Base-by-base conservation (phyloP, 2,888 invertebrate genomes). In the Oscheius sp. region DNA sequence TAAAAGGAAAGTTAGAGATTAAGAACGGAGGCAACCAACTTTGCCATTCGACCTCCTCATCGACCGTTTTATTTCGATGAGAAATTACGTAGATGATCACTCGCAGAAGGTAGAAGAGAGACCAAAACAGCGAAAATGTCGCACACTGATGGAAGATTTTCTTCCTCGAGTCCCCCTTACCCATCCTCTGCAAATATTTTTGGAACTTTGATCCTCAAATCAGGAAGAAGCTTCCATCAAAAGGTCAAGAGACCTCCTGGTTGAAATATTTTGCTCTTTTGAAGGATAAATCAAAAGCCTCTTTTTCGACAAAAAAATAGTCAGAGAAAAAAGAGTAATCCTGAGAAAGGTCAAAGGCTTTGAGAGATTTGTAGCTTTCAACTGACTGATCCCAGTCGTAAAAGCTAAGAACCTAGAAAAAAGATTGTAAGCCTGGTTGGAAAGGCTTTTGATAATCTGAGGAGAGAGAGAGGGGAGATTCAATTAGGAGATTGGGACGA, bases 101-200 rank as follows among this genome's bases (percentile, higher is more conserved):
- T 10, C 69, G 52, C n/a, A 42, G 33, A n/a, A 25, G 27, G 31
- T 69, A 69, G 64, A 69, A 69, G 39, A 37, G 27, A 5, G 64
- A 64, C 69, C 69, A 69, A 25, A 69, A 64, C 15, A 69, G 53
- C 20, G 69, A 69, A 25, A 64, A 69, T 15, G 64, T n/a, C 29
- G 69, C 69, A 39, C 55, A 63, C 17, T 53, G 39, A 48, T 61
- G 68, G 50, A 58, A 68, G 12, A 55, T 50, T 48, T 68, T 58
- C 61, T 33, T 61, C 12, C 61, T 15, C 6, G 17, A 20, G 29
- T 25, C n/a, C n/a, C 2, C 4, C 25, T 45, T 61, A 6, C 45
- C 61, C 55, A 55, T 55, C 20, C 20, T 42, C 42, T 42, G 42
- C 4, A 42, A 42, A n/a, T n/a, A n/a, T n/a, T n/a, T n/a, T n/a